A percentile compares a stretch with the other conserved stretches of the same genome.
phyloP scores from a whole-genome alignment of 1,140 invertebrate species.

The Aphelenchoides besseyi region DNA sequence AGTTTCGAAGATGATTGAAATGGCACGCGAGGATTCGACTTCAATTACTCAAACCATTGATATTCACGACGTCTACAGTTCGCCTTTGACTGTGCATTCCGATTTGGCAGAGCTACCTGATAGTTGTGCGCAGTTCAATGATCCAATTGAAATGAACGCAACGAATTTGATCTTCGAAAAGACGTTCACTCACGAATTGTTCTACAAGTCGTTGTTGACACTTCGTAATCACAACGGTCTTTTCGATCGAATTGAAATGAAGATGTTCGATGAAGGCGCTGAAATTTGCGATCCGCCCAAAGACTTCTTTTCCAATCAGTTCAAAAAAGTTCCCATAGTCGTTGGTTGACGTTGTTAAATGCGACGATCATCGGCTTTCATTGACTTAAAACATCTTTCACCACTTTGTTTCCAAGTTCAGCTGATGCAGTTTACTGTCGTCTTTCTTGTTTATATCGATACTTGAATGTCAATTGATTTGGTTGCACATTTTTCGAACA shows the following conservation, averaged over 20 bases:
- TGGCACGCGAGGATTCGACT: not conserved
- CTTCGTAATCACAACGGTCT: not conserved
- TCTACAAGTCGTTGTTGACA: not conserved
- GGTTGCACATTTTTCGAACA: too few species aligned
- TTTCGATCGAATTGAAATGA: not conserved
- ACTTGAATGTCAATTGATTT: too few species aligned
- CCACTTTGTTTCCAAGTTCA: too few species aligned
- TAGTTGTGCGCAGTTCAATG: not conserved
- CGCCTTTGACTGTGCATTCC: not conserved
- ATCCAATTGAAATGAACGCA: not conserved
- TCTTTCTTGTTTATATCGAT: too few species aligned
- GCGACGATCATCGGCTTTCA: too few species aligned
- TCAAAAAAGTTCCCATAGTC: not conserved
- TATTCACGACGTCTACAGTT: not conserved
- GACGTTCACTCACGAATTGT: not conserved
- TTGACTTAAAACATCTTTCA: too few species aligned
- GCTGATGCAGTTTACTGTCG: too few species aligned
- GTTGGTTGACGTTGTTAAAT: not conserved
- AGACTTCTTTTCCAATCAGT: not conserved
- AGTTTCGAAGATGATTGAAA: constrained; percentile 4
- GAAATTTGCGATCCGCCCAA: not conserved
- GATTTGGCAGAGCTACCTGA: not conserved
- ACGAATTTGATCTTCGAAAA: not conserved
- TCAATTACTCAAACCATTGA: not conserved
- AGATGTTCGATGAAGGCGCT: not conserved